A percentile compares a stretch with the other conserved stretches of the same genome.
Evolutionary conservation across 30 jellyfish, hydroid and myxozoan genomes (phyloP).

Genomic region (Cassiopea xamachana): DNA sequence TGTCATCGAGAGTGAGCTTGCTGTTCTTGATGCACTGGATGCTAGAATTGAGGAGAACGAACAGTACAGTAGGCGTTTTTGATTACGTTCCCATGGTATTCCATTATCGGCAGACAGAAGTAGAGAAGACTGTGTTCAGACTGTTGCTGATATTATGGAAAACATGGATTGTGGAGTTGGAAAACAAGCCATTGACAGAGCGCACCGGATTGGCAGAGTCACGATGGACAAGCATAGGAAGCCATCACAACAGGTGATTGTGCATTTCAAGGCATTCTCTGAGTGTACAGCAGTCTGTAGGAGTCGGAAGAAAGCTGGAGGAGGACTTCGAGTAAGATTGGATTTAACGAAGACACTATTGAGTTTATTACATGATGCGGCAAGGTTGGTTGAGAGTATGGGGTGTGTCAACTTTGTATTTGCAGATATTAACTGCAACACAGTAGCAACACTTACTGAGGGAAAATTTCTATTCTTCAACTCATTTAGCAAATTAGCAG

Average conservation of each 20-base stretch:
- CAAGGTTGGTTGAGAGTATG: background rate
- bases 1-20: background rate
- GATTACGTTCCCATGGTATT: slow-evolving; percentile 6
- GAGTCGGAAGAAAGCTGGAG: slow-evolving; percentile 3
- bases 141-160: background rate
- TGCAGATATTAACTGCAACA: too few species aligned
- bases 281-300: slow-evolving; percentile 26
- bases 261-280: slow-evolving; percentile 8
- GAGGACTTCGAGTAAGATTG: background rate
- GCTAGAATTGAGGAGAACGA: too few species aligned
- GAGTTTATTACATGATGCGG: background rate
- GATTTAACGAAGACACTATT: too few species aligned
- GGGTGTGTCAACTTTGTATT: too few species aligned
- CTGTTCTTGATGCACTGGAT: too few species aligned
- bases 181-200: background rate
- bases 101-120: slow-evolving; percentile 8
- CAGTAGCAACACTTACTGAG: too few species aligned
- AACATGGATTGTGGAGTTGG: slow-evolving; percentile 20
- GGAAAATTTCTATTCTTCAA: too few species aligned
- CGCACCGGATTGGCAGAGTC: slow-evolving; percentile 1
- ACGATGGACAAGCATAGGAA: slow-evolving; percentile 19
- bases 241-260: background rate
- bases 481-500: background rate
- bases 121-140: slow-evolving; percentile 2
- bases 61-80: too few species aligned